Evolutionary conservation across 2,113 vertebrate species (phyloP).

Genomic region (Herpetotheres cachinnans): DNA sequence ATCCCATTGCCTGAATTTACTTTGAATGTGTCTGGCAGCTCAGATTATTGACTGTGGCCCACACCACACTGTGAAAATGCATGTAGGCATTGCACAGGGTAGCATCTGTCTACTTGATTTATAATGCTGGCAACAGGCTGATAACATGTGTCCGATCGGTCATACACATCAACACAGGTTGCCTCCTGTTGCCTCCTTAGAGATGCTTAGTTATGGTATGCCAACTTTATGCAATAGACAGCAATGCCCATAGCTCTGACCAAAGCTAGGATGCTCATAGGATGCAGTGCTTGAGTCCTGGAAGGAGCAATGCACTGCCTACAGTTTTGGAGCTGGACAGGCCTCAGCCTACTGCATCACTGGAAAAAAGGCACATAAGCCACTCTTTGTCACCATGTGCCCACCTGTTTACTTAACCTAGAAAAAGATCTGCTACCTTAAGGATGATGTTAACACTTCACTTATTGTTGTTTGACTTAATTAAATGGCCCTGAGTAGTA

Average conservation of each 20-base stretch:
- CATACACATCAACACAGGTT: not conserved
- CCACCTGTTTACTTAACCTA: fast-evolving
- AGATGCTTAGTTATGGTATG: not conserved
- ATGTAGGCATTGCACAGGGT: not conserved
- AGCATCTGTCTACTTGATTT: not conserved
- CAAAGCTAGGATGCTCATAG: not conserved
- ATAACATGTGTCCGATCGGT: not conserved
- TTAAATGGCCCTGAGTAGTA: not conserved
- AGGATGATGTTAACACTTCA: not conserved
- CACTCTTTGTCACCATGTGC: not conserved
- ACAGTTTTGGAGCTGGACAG: not conserved
- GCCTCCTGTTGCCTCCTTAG: not conserved
- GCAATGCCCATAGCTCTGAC: not conserved
- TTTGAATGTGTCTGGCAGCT: not conserved
- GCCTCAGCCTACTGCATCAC: not conserved
- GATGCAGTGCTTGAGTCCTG: not conserved
- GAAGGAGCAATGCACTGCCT: not conserved
- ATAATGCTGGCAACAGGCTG: not conserved
- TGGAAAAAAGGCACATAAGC: not conserved
- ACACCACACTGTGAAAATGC: not conserved
- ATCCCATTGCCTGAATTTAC: not conserved
- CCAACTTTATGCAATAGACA: not conserved
- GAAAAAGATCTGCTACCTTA: not conserved
- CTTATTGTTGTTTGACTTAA: not conserved
- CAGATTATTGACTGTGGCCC: not conserved